Evolutionary conservation across 2,888 invertebrate genomes (phyloP).

Genomic region (Helicoverpa assulta): DNA sequence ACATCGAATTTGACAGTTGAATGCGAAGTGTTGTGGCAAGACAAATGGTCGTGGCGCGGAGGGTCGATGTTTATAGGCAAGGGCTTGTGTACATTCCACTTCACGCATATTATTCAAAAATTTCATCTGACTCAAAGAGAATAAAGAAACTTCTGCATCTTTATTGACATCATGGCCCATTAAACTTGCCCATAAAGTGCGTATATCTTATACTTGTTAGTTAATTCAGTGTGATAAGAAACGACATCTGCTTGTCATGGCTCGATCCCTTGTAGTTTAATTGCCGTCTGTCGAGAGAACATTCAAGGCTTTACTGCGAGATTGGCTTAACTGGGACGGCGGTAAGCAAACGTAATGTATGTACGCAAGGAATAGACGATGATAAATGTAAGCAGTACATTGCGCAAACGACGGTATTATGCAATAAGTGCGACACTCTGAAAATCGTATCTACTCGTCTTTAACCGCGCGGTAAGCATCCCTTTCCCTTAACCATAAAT

Average conservation of each 20-base stretch:
- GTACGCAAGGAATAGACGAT: constrained; percentile 34
- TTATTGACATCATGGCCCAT: constrained; percentile 1
- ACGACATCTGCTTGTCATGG: constrained; percentile 30
- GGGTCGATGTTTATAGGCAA: constrained; percentile 49
- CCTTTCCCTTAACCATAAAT: constrained; percentile 55
- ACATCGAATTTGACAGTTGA: constrained; percentile 78
- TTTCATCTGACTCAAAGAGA: background rate
- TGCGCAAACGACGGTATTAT: constrained; percentile 52
- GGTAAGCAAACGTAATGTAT: constrained; percentile 36
- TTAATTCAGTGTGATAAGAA: constrained; percentile 22
- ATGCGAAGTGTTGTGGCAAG: constrained; percentile 70
- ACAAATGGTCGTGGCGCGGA: constrained; percentile 66
- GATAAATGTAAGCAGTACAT: constrained; percentile 47
- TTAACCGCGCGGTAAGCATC: constrained; percentile 46
- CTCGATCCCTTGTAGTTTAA: constrained; percentile 28
- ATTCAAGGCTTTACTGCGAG: constrained; percentile 38
- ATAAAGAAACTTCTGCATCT: background rate
- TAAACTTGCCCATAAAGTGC: constrained; percentile 3
- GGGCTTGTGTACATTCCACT: constrained; percentile 50
- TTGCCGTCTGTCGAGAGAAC: constrained; percentile 13
- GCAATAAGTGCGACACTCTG: constrained; percentile 43
- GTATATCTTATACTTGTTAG: constrained; percentile 4
- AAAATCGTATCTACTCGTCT: constrained; percentile 53
- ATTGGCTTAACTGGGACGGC: constrained; percentile 37
- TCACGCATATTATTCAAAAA: constrained; percentile 13